These are phyloP conservation scores for Odontomyia ornata DNA, from an alignment of 2,888 invertebrate species.

Conservation along the genomic window DNA sequence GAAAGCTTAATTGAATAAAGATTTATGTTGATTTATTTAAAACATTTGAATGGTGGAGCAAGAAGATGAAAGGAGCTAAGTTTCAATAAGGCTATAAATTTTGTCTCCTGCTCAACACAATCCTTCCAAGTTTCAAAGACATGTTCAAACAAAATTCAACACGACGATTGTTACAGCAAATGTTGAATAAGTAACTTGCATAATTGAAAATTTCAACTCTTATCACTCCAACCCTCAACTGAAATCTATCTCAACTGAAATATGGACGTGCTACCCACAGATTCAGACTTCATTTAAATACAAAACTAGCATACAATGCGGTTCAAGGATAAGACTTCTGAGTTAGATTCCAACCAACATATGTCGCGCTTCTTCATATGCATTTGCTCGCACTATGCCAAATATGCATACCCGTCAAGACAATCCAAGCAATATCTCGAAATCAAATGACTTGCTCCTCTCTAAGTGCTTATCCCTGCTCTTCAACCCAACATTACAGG, in stretches of 20 bases:
- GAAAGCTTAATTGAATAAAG: no score
- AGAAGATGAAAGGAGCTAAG: no score
- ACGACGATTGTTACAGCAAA: no score
- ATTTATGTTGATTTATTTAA: no score
- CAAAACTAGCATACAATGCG: neutral
- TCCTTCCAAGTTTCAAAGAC: no score
- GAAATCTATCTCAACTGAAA: neutral
- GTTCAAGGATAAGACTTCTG: neutral
- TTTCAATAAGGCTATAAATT: no score
- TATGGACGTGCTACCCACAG: neutral
- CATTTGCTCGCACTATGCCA: neutral
- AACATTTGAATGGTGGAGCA: no score
- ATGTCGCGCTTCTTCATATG: neutral
- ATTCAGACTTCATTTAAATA: neutral
- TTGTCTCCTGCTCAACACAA: no score
- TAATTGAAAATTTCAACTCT: neutral
- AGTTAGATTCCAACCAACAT: neutral
- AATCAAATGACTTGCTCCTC: slow-evolving; percentile 13
- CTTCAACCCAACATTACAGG: slow-evolving; percentile 29
- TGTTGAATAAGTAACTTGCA: neutral
- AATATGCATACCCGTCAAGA: neutral
- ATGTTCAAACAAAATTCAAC: no score
- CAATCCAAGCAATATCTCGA: slow-evolving; percentile 7
- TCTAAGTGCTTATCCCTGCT: slow-evolving; percentile 27
- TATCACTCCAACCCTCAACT: neutral